Evolutionary conservation across 2,797 vertebrate genomes (phyloP), one percentile per base, ranked within the genome.

Genomic region (Melanotaenia boesemani): DNA sequence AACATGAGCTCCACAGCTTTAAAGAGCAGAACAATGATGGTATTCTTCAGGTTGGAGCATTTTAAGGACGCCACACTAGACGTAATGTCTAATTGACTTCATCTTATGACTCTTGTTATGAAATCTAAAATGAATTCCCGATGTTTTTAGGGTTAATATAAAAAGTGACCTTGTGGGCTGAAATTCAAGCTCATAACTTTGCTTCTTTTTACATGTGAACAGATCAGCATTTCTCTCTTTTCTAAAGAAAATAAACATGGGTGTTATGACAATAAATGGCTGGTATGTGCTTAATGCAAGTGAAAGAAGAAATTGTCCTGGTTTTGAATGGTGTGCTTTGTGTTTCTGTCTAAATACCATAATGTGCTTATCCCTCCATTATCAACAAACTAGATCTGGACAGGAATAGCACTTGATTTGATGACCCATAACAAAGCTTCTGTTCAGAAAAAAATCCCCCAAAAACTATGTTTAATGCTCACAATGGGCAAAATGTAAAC

Each of bases 331-430:
- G 76, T 86, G 87, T 91, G 86, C 79, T 88, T 76, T 87, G 86
- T 88, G 86, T 81, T 72, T 87, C 77, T 81, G 77, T 84, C 77
- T 86, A n/a, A 83, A 80, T 64, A 81, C 87, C 84, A 88, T 63
- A 22, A 83, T 84, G 81, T 85, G 34, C 69, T 89, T 80, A 74
- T 72, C 75, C 74, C 54, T 72, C 63, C 59, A 76, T 78, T 67
- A 83, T 81, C 83, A 87, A 77, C 62, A 72, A 72, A 67, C 63
- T 67, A 85, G 84, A 90, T 88, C 88, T 86, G 84, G 57, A 82
- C 56, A 82, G 57, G 71, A 92, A 92, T 86, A 91, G 90, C 93
- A 92, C 91, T 89, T 91, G 88, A 89, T 82, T 82, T 85, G 20
- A 76, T 81, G 44, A 75, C 2, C n/a, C 30, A 20, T 41, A 69